Base-by-base conservation (phyloP, 2,888 invertebrate genomes). In the Proisotoma minuta region DNA sequence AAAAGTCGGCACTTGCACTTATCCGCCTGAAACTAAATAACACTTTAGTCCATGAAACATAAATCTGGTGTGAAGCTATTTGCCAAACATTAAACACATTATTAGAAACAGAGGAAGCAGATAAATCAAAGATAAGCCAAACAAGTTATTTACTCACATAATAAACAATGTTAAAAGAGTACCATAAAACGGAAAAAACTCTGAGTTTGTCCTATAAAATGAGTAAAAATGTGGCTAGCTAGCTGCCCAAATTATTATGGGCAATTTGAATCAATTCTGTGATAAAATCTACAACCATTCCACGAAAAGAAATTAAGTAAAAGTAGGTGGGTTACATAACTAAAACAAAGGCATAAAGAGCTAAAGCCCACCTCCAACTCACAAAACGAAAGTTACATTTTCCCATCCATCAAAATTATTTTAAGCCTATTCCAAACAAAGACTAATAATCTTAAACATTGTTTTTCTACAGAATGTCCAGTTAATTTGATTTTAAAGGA, bases 341-440 rank as follows among this genome's bases (percentile, higher is more conserved):
- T n/a, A n/a, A n/a, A n/a, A n/a, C n/a, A n/a, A n/a, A n/a, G n/a
- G n/a, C n/a, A n/a, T n/a, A n/a, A n/a, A n/a, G n/a, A n/a, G n/a
- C n/a, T n/a, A n/a, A n/a, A n/a, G n/a, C n/a, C n/a, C n/a, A n/a
- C n/a, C n/a, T n/a, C n/a, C n/a, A n/a, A n/a, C n/a, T n/a, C n/a
- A n/a, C n/a, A n/a, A n/a, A n/a, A n/a, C n/a, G n/a, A n/a, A n/a
- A n/a, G n/a, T n/a, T n/a, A n/a, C n/a, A n/a, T n/a, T 43, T 43
- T 43, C 43, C 43, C 43, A 43, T 43, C 43, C 43, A 43, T 43
- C 43, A 43, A 43, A 43, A 43, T 43, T 43, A 43, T 4, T 43
- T 34, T 34, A 34, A 8, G 15, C 34, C 15, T 15, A 34, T 10
- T 34, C 34, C 15, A 34, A 8, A 43, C 18, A 43, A 43, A 43